Evolutionary conservation across 2,113 vertebrate genomes (phyloP).

Genomic region (Ascaphus truei): DNA sequence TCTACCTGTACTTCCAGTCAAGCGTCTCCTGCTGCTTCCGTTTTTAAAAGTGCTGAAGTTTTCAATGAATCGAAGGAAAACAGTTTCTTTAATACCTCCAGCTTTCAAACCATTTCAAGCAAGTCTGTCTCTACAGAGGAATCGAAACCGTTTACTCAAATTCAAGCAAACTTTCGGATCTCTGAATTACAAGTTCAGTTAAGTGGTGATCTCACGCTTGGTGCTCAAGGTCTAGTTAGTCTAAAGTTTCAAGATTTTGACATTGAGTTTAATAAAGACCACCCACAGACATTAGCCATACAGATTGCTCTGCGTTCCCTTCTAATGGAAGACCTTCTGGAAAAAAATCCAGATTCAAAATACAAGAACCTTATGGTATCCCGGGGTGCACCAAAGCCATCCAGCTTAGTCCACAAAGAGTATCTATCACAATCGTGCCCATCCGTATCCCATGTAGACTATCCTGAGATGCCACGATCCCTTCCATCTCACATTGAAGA

Average conservation of each 20-base stretch:
- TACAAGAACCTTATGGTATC: constrained; percentile 96
- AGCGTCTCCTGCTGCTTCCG: constrained; percentile 66
- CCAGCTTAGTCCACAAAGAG: constrained; percentile 82
- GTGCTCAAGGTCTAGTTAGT: constrained; percentile 90
- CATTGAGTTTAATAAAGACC: constrained; percentile 88
- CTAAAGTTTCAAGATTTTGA: constrained; percentile 91
- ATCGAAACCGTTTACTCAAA: constrained; percentile 77
- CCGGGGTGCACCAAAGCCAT: constrained; percentile 87
- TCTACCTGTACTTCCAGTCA: constrained; percentile 59
- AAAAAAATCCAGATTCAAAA: constrained; percentile 84
- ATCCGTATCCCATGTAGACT: constrained; percentile 75
- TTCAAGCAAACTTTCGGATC: constrained; percentile 82
- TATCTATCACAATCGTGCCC: constrained; percentile 96
- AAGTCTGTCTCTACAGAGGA: constrained; percentile 60
- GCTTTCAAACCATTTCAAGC: constrained; percentile 58
- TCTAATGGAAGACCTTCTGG: constrained; percentile 93
- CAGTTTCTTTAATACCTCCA: constrained; percentile 80
- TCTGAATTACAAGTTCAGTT: constrained; percentile 90
- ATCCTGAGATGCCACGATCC: constrained; percentile 92
- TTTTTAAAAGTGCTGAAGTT: constrained; percentile 64
- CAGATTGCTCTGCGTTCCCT: constrained; percentile 87
- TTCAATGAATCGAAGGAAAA: constrained; percentile 66
- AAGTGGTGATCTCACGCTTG: constrained; percentile 85
- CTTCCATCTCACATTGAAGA: constrained; percentile 94
- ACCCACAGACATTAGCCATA: constrained; percentile 80